Evolutionary conservation across 2,888 invertebrate species (phyloP).

Genomic region (Pyrgus malvae): DNA sequence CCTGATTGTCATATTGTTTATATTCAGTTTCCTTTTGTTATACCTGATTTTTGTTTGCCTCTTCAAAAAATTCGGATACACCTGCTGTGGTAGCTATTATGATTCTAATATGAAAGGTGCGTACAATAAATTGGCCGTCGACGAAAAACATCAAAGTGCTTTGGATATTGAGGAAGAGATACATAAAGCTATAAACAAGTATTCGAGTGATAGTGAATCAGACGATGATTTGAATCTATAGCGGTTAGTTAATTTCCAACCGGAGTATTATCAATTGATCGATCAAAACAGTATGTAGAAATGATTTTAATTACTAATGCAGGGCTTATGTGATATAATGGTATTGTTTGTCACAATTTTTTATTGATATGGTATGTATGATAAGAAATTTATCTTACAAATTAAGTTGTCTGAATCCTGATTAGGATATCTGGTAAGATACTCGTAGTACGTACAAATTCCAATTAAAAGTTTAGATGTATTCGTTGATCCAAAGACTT

Average conservation of each 20-base stretch:
- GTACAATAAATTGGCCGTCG: slow-evolving; percentile 67
- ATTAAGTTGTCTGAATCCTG: slow-evolving; percentile 13
- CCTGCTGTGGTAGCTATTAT: slow-evolving; percentile 54
- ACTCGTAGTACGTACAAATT: slow-evolving; percentile 9
- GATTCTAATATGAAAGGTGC: slow-evolving; percentile 57
- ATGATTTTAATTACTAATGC: slow-evolving; percentile 43
- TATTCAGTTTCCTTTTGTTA: slow-evolving; percentile 50
- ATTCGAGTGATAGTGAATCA: slow-evolving; percentile 66
- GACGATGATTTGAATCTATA: slow-evolving; percentile 72
- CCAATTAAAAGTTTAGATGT: slow-evolving; percentile 20
- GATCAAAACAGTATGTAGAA: slow-evolving; percentile 40
- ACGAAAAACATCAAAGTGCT: slow-evolving; percentile 65
- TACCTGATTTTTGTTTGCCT: slow-evolving; percentile 53
- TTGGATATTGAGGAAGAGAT: slow-evolving; percentile 71
- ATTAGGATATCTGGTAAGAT: not conserved
- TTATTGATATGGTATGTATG: slow-evolving; percentile 1
- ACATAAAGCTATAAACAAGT: slow-evolving; percentile 60
- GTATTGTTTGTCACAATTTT: slow-evolving; percentile 52
- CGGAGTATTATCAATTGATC: slow-evolving; percentile 55
- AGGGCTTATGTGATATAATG: slow-evolving; percentile 61
- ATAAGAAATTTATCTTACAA: slow-evolving; percentile 1
- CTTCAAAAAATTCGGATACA: slow-evolving; percentile 47
- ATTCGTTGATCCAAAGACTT: slow-evolving; percentile 42
- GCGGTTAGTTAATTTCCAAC: slow-evolving; percentile 51
- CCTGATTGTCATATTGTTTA: slow-evolving; percentile 58